Conservation (phyloP, 2,797 vertebrate species). For the Cephalopachus bancanus region DNA sequence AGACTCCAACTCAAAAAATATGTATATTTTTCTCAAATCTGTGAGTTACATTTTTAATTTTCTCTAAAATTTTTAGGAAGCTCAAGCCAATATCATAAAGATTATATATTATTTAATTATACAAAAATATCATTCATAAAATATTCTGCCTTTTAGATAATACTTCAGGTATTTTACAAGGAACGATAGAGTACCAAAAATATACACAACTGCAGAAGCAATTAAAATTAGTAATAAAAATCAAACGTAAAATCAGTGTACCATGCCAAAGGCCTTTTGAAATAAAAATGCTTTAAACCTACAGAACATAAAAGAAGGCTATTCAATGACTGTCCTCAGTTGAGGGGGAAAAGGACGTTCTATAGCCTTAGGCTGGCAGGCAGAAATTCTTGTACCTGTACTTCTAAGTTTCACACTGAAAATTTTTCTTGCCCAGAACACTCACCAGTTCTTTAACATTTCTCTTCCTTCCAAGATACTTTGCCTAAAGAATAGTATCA, state of each 20-base stretch:
- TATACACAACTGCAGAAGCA: constrained; percentile 79
- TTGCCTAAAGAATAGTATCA: not conserved
- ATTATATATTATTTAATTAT: constrained; percentile 79
- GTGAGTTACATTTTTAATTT: constrained; percentile 41
- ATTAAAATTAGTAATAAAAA: constrained; percentile 85
- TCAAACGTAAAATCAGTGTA: constrained; percentile 83
- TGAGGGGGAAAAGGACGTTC: constrained; percentile 26
- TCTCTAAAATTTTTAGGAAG: constrained; percentile 4
- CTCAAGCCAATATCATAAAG: constrained; percentile 63
- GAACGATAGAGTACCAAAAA: constrained; percentile 75
- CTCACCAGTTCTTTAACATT: not conserved
- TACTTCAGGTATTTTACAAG: constrained; percentile 79
- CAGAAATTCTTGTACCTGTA: constrained; percentile 45
- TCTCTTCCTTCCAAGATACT: constrained; percentile 19
- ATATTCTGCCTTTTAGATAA: constrained; percentile 72
- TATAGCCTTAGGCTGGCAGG: constrained; percentile 25
- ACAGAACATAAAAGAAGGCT: constrained; percentile 79
- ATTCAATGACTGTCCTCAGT: constrained; percentile 74
- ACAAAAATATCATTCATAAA: constrained; percentile 71
- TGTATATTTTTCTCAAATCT: not conserved
- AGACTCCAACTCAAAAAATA: too few relatives aligned
- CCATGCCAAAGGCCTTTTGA: constrained; percentile 80
- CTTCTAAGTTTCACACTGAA: constrained; percentile 63
- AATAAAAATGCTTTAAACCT: constrained; percentile 81
- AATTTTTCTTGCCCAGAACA: constrained; percentile 21